Base-by-base conservation (phyloP, 1,140 invertebrate species). In the Caerostris darwini region DNA sequence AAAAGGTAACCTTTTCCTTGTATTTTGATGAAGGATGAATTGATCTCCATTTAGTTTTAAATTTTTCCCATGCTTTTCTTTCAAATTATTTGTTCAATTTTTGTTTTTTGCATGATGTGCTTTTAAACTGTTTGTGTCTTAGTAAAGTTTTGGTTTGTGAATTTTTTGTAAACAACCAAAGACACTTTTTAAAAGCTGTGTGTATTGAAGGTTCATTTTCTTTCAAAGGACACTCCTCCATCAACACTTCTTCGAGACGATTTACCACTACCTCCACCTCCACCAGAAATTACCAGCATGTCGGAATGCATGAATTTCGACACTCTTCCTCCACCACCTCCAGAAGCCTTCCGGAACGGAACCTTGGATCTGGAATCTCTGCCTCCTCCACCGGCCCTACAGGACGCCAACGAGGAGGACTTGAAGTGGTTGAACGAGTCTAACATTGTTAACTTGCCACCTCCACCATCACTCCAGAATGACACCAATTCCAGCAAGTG, bases 401-500 rank as follows among this genome's bases (percentile, higher is more conserved):
- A 95, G 56, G 92, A 94, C n/a, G 83, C 88, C 50, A 83, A 92
- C 54, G 94, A 94, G 83, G 90, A 94, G 34, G 95, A 95, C 82
- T 4, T 54, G 3, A 91, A 89, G n/a, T 94, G 93, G 91, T 54
- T 71, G 87, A 95, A 93, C 94, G 95, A 94, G 53, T 94, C 94
- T 53, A 95, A 94, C 82, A 94, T 95, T n/a, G 95, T 90, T 61
- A 95, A 95, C 19, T 94, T 95, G 54, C 95, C 95, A 59, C 95
- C 95, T 19, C 95, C 95, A 56, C 97, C 2, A 97, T 97, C n/a
- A 95, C 98, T 61, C 97, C 98, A 94, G 19, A 83, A 83, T 69
- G 57, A 81, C 50, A n/a, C 77, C 69, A n/a, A 64, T 56, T 17
- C 57, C 56, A 34, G 12, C 54, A 71, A 85, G 8, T n/a, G 14